Conservation (phyloP, 2,797 vertebrate genomes). For the Hyperoplus immaculatus region DNA sequence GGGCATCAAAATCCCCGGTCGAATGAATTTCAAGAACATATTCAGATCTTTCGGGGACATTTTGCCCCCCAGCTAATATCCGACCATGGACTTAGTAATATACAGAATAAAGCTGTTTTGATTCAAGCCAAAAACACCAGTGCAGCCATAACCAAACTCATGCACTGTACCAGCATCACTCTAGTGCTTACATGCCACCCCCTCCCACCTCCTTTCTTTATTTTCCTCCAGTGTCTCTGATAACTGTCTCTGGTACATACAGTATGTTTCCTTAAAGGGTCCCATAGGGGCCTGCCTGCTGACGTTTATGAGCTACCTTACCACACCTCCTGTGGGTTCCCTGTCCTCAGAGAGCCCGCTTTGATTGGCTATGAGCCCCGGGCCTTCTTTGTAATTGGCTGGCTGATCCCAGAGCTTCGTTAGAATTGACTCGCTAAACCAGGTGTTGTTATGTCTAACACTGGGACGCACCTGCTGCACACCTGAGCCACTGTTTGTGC, state of each 20-base stretch:
- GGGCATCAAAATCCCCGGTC: too few relatives aligned
- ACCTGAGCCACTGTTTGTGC: slow-evolving; percentile 65
- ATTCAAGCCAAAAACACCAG: background rate
- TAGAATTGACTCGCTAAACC: slow-evolving; percentile 51
- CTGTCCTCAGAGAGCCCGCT: slow-evolving; percentile 35
- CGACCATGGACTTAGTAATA: too few relatives aligned
- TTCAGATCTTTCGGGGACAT: too few relatives aligned
- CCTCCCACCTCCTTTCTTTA: background rate
- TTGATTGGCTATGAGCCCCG: slow-evolving; percentile 62
- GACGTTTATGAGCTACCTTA: slow-evolving; percentile 57
- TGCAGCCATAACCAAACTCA: background rate
- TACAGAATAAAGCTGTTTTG: background rate
- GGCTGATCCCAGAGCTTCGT: slow-evolving; percentile 65
- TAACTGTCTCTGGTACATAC: background rate
- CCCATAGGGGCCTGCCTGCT: slow-evolving; percentile 44
- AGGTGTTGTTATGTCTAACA: slow-evolving; percentile 66
- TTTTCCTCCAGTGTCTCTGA: background rate
- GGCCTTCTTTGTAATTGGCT: slow-evolving; percentile 56
- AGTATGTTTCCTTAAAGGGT: slow-evolving; percentile 27
- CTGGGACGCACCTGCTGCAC: slow-evolving; percentile 70
- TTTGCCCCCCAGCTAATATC: too few relatives aligned
- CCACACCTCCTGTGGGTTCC: slow-evolving; percentile 34
- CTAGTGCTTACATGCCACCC: too few relatives aligned
- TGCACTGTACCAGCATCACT: background rate
- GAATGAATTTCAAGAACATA: too few relatives aligned